phyloP scores from a whole-genome alignment of 2,888 invertebrate genomes.

The Lasius fuliginosus region DNA sequence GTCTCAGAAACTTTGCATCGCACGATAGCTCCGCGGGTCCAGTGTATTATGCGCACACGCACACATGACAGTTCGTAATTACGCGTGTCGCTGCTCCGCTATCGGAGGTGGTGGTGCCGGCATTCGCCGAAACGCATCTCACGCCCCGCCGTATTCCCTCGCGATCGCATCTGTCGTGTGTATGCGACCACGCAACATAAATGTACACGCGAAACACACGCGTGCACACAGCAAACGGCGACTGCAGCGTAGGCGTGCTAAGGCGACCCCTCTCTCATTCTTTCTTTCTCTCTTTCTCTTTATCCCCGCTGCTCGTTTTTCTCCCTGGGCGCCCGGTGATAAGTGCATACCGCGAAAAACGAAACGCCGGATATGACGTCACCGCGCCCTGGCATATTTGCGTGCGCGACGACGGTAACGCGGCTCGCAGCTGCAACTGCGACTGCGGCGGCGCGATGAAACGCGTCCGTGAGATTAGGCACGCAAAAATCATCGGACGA shows the following conservation, averaged over 20 bases:
- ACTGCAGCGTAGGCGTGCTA: conserved; percentile 62
- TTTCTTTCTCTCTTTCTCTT: background rate
- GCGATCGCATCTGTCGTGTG: conserved; percentile 78
- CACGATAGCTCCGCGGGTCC: background rate
- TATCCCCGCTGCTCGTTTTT: conserved; percentile 33
- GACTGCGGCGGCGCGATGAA: conserved; percentile 55
- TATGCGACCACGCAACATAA: conserved; percentile 73
- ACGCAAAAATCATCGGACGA: conserved; percentile 37
- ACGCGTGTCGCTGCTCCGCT: conserved; percentile 31
- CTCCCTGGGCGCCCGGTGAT: conserved; percentile 71
- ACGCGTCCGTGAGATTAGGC: conserved; percentile 39
- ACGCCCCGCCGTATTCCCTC: conserved; percentile 41
- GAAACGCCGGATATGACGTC: conserved; percentile 84
- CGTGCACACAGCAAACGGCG: conserved; percentile 71
- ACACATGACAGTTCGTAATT: conserved; percentile 39
- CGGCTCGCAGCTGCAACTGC: conserved; percentile 45
- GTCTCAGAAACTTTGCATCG: background rate
- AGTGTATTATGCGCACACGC: background rate
- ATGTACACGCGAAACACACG: conserved; percentile 63
- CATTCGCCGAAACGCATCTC: conserved; percentile 45
- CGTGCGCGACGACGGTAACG: conserved; percentile 63
- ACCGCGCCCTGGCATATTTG: conserved; percentile 73
- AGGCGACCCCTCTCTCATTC: conserved; percentile 53
- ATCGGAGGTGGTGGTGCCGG: conserved; percentile 15
- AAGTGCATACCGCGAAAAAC: conserved; percentile 82